Evolutionary conservation across 1,140 invertebrate genomes (phyloP).

Genomic region (Linepithema humile): DNA sequence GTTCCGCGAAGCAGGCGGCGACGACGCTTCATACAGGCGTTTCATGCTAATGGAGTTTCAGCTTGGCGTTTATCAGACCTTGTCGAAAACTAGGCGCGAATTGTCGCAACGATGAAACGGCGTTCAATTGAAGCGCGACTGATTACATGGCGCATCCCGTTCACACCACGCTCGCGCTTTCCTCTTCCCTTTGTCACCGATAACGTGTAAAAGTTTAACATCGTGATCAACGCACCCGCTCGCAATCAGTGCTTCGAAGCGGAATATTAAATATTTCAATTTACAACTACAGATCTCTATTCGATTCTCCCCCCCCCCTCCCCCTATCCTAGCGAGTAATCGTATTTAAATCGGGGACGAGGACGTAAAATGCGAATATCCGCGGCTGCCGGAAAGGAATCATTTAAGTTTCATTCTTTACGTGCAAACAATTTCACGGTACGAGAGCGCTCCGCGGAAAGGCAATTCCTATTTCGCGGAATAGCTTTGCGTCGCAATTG

Average conservation of each 20-base stretch:
- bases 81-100: conserved; percentile 49
- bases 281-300: background rate
- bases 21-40: conserved; percentile 37
- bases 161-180: background rate
- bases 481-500: conserved; percentile 29
- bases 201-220: conserved; percentile 29
- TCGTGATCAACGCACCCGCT: conserved; percentile 17
- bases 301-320: background rate
- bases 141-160: conserved; percentile 35
- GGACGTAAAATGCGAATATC: conserved; percentile 2
- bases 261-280: conserved; percentile 51
- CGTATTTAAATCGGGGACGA: conserved; percentile 36
- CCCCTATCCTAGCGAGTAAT: conserved; percentile 6
- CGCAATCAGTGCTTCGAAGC: conserved; percentile 8
- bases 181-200: conserved; percentile 3
- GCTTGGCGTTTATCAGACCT: conserved; percentile 39
- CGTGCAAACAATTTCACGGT: conserved; percentile 37
- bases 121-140: conserved; percentile 34
- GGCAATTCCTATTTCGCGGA: conserved; percentile 47
- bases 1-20: conserved; percentile 32
- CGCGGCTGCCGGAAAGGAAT: background rate
- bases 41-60: conserved; percentile 64
- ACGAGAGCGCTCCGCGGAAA: conserved; percentile 8
- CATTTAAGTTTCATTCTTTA: conserved; percentile 46
- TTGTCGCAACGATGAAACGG: conserved; percentile 33